Base-by-base conservation (phyloP, 2,797 vertebrate species). In the Xenops minutus region DNA sequence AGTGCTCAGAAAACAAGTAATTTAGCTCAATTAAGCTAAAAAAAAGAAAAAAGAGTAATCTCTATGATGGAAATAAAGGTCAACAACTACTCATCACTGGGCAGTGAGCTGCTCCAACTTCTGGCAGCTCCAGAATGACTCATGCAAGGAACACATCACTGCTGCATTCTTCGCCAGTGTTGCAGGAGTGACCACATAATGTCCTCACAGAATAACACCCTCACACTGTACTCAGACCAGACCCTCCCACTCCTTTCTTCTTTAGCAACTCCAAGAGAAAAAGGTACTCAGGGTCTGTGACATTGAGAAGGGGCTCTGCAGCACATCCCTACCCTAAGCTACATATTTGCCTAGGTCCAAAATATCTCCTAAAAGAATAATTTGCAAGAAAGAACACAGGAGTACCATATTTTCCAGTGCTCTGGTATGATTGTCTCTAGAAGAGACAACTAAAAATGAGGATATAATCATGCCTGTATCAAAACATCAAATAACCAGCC, bases 31-130 rank as follows among this genome's bases (percentile, higher is more conserved):
- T 85, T 94, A 51, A 51, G 49, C 48, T 49, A 51, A 51, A 51
- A 51, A 49, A 24, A 48, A 46, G 24, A 24, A 48, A 48, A 23
- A 48, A 93, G 68, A 86, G 32, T 88, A 64, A 62, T 36, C 39
- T 90, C 54, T 75, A 72, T 34, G 71, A 46, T 36, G 62, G 51
- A 87, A 93, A 84, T 41, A 95, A 94, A 96, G 93, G 92, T 92
- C 89, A 96, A 1, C 20, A 21, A 66, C 68, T 58, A 75, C 61
- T 91, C 85, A 88, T 83, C 67, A 64, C 55, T 26, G 73, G 78
- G 74, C 62, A 76, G 52, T 54, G 81, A 61, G 26, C 54, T 88
- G 79, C 49, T 94, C 69, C 39, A 81, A 37, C 49, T 91, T 86
- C 56, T 4, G 7, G 54, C 83, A 81, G 82, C 59, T 84, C 26